phyloP scores from a whole-genome alignment of 2,113 vertebrate genomes.

The Pachycephala philippinensis region DNA sequence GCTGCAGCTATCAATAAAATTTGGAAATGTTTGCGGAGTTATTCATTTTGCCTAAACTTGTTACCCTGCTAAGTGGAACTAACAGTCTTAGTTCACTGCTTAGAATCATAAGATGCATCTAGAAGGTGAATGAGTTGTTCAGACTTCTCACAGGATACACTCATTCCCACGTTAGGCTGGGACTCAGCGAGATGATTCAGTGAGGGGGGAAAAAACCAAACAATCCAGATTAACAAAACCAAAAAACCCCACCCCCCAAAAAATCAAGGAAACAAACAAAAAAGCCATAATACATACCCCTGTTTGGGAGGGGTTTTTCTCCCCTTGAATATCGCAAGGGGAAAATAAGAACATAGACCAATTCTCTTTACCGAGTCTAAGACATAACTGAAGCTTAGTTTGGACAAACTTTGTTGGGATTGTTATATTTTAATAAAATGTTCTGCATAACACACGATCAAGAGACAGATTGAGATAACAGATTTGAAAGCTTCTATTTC shows the following conservation, averaged over 20 bases:
- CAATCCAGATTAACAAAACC: background rate
- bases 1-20: background rate
- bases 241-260: too few relatives aligned
- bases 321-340: background rate
- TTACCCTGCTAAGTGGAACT: background rate
- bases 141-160: background rate
- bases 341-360: background rate
- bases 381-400: background rate
- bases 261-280: background rate
- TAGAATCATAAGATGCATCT: background rate
- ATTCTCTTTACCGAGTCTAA: background rate
- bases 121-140: background rate
- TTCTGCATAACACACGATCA: background rate
- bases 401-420: background rate
- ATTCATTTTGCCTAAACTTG: background rate
- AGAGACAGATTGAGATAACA: background rate
- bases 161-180: background rate
- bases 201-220: accelerated
- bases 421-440: background rate
- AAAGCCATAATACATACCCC: background rate
- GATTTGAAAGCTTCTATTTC: background rate
- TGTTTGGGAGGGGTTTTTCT: background rate
- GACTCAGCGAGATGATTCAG: background rate
- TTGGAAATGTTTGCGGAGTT: background rate
- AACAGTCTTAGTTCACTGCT: background rate